Conservation (phyloP, 2,888 invertebrate species). For the Chrysotoxum bicinctum region DNA sequence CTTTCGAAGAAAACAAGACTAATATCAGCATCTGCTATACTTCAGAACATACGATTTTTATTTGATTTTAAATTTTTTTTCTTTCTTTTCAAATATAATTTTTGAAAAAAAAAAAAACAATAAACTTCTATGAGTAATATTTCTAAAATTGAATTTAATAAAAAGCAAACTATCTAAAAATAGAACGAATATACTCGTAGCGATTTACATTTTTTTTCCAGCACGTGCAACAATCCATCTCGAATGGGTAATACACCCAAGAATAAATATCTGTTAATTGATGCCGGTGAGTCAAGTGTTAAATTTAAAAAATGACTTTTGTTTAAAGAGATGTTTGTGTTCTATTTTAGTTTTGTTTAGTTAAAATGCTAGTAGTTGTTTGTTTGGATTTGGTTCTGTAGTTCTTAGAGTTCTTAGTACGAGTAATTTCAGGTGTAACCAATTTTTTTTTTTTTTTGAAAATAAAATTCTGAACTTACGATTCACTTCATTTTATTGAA, state of each 20-base stretch:
- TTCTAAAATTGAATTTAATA: not conserved
- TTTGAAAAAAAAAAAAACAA: not conserved
- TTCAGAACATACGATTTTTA: too few relatives aligned
- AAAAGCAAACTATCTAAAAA: not conserved
- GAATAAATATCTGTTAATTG: slow-evolving; percentile 32
- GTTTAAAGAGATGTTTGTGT: not conserved
- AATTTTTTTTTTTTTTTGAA: not conserved
- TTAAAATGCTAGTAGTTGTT: not conserved
- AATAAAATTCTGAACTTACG: not conserved
- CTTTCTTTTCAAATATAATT: not conserved
- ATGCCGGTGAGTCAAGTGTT: slow-evolving; percentile 47
- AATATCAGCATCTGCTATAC: too few relatives aligned
- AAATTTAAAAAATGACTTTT: slow-evolving; percentile 16
- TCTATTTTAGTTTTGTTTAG: slow-evolving; percentile 25
- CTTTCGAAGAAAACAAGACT: too few relatives aligned
- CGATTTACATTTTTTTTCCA: slow-evolving; percentile 8
- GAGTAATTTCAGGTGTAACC: not conserved
- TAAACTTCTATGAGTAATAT: not conserved
- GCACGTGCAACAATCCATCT: slow-evolving; percentile 37
- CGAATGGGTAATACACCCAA: not conserved
- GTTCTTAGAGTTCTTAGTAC: not conserved
- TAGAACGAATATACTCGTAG: not conserved
- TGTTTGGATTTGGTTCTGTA: slow-evolving; percentile 24
- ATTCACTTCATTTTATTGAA: too few relatives aligned
- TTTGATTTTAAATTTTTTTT: too few relatives aligned